Conservation (phyloP, 2,113 vertebrate species). For the Oceanites oceanicus region DNA sequence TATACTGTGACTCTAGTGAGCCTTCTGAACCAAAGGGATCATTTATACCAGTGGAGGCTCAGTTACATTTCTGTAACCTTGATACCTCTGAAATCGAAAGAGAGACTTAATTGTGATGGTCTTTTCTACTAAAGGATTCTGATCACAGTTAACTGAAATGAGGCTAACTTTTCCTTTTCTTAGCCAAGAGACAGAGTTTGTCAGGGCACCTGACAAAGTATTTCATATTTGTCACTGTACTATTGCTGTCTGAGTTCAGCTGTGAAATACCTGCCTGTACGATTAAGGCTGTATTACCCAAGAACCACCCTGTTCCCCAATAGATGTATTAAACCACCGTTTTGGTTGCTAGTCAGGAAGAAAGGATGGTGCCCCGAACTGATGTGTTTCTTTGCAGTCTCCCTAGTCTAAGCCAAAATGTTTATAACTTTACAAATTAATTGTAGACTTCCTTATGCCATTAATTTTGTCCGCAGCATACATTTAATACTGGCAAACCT, state of each 20-base stretch:
- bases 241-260: not conserved
- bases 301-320: not conserved
- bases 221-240: not conserved
- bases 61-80: not conserved
- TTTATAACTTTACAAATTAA: not conserved
- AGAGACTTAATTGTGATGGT: not conserved
- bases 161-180: not conserved
- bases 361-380: not conserved
- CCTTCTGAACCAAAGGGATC: not conserved
- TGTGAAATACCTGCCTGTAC: not conserved
- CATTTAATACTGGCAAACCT: not conserved
- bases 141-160: not conserved
- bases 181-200: not conserved
- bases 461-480: not conserved
- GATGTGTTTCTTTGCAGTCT: not conserved
- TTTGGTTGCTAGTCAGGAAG: not conserved
- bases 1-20: too few relatives aligned
- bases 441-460: not conserved
- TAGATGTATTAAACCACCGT: fast-evolving
- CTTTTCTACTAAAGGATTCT: not conserved
- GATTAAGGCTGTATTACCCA: not conserved
- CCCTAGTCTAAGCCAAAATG: not conserved
- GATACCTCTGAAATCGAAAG: not conserved
- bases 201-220: not conserved
- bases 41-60: not conserved